Evolutionary conservation across 2,888 invertebrate species (phyloP), one percentile per base, ranked within the genome.

Genomic region (Morpho deidamia): DNA sequence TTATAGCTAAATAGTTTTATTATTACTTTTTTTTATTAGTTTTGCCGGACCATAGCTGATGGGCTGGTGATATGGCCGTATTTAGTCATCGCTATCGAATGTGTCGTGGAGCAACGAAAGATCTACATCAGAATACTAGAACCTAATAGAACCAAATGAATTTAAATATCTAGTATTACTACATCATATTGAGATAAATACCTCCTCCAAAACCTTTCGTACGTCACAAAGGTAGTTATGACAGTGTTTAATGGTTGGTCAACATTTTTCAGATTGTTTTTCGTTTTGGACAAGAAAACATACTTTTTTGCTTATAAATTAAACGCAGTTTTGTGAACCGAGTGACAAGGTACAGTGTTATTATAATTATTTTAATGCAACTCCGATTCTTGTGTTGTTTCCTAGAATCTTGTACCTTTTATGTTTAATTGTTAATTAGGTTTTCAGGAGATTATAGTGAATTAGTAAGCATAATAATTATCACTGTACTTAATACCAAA

Each of bases 251-350:
- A 64, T 57, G 56, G 62, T 48, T 42, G 55, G 47, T 52, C 51
- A 54, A 55, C 56, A 64, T 63, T 61, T 59, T 60, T 56, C 53
- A 53, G 55, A 65, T 56, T 46, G 58, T 66, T 66, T 66, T 63
- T 63, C 58, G 53, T 61, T 51, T 62, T 58, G 56, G 62, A 53
- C 51, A 64, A 62, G 60, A 62, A 62, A 60, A 44, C 46, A 12
- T n/a, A 39, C 43, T 53, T 60, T 59, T 63, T 55, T 55, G 53
- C 23, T 32, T 11, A 14, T n/a, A 14, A 38, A 42, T 42, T 44
- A 47, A 51, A 55, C 43, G 51, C 55, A 55, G 46, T 51, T 46
- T 55, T 46, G 55, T 50, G 45, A 50, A 55, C 41, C 42, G 50
- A 44, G 50, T 14, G 7, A 14, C 32, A 42, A 41, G 34, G 48